phyloP scores from a whole-genome alignment of 2,888 invertebrate genomes.

The Stegophylla sp. region DNA sequence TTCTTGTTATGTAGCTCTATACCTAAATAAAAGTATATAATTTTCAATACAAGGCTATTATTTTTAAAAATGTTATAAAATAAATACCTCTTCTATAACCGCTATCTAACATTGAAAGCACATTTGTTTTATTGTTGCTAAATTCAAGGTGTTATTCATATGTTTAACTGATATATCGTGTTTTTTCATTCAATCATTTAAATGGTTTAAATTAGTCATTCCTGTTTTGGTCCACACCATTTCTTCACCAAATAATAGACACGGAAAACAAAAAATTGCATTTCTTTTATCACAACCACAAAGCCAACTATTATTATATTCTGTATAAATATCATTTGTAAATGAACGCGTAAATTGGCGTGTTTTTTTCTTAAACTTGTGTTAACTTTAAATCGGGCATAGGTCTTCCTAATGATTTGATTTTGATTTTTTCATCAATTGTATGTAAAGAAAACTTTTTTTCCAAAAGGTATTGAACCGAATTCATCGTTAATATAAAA shows the following conservation, averaged over 20 bases:
- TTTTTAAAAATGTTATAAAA: background rate
- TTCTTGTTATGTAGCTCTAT: constrained; percentile 7
- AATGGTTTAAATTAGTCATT: background rate
- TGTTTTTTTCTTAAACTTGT: background rate
- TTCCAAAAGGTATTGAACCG: constrained; percentile 3
- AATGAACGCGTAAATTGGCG: no score
- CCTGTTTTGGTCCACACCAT: constrained; percentile 8
- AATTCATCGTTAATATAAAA: no score
- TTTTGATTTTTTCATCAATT: constrained; percentile 5
- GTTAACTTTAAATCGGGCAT: constrained; percentile 1
- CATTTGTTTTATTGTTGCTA: background rate
- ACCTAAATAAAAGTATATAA: background rate
- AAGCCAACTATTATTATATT: constrained; percentile 7
- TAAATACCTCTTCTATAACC: background rate
- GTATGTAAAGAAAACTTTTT: constrained; percentile 8
- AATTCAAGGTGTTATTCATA: background rate
- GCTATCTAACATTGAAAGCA: background rate
- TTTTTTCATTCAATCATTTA: background rate
- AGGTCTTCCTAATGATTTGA: constrained; percentile 1
- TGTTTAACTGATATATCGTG: background rate
- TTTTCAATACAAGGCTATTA: background rate
- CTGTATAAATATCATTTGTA: background rate
- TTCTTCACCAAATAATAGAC: constrained; percentile 7
- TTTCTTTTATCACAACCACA: constrained; percentile 2
- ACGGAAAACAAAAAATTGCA: background rate